Conservation (phyloP, 2,888 invertebrate species). For the Agrilus mali region DNA sequence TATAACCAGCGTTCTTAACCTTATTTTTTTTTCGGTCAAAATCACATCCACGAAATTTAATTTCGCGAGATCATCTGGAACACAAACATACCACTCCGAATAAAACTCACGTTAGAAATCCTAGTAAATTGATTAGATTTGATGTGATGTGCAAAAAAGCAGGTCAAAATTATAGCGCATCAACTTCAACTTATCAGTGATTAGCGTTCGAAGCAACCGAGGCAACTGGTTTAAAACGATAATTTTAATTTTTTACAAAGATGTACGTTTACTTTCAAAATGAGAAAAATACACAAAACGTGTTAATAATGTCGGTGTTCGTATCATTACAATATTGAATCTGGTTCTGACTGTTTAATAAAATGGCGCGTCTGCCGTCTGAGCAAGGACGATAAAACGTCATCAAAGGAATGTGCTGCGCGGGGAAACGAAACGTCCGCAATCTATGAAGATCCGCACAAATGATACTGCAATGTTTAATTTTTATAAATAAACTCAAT, state of each 20-base stretch:
- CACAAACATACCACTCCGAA: conserved; percentile 4
- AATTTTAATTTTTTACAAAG: background rate
- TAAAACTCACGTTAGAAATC: background rate
- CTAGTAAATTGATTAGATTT: background rate
- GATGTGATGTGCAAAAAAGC: conserved; percentile 3
- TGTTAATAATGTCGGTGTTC: too few relatives aligned
- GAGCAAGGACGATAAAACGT: conserved; percentile 23
- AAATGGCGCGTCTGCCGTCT: conserved; percentile 36
- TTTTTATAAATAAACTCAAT: too few relatives aligned
- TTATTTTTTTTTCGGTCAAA: conserved; percentile 20
- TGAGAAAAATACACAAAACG: conserved; percentile 18
- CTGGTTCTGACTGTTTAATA: conserved; percentile 28
- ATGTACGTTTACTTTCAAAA: conserved; percentile 1
- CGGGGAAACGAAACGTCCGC: conserved; percentile 22
- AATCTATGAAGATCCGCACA: conserved; percentile 19
- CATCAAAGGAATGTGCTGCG: conserved; percentile 21
- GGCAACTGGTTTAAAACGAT: background rate
- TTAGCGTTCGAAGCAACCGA: background rate
- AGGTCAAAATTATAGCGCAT: conserved; percentile 7
- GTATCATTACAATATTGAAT: conserved; percentile 36
- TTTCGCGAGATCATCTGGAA: conserved; percentile 30
- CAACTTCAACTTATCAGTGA: conserved; percentile 1
- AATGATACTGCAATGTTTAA: background rate
- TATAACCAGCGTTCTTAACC: background rate
- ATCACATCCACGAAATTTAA: conserved; percentile 24